These are phyloP conservation scores for Germaria angustata DNA, from an alignment of 2,888 invertebrate genomes.

Conservation along the genomic window DNA sequence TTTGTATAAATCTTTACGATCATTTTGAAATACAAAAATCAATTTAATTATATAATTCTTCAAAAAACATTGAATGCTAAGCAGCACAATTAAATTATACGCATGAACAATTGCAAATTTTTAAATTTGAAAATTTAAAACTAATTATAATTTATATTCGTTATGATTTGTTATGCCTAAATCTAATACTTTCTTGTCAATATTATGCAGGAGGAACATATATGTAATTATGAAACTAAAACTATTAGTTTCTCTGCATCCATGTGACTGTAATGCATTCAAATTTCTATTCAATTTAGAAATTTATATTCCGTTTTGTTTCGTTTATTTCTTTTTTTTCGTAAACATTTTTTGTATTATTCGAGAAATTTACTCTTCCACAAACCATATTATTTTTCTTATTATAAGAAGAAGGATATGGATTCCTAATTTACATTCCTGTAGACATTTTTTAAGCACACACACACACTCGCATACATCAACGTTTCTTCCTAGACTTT, in stretches of 20 bases:
- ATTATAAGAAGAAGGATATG: constrained; percentile 37
- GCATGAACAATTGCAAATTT: too few relatives aligned
- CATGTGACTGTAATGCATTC: not conserved
- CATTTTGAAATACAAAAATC: too few relatives aligned
- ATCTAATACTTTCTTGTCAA: not conserved
- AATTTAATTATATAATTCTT: too few relatives aligned
- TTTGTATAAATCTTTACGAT: too few relatives aligned
- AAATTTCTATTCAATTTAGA: constrained; percentile 1
- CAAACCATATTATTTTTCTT: constrained; percentile 21
- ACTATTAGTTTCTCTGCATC: not conserved
- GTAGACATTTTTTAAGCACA: constrained; percentile 30
- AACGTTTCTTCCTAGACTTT: not conserved
- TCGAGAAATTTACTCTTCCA: constrained; percentile 15
- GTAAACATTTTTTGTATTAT: constrained; percentile 23
- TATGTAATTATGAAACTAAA: not conserved
- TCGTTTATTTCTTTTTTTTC: not conserved
- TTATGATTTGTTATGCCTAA: too few relatives aligned
- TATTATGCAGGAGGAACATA: not conserved
- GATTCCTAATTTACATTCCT: constrained; percentile 55
- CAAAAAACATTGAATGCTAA: too few relatives aligned
- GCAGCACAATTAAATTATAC: too few relatives aligned
- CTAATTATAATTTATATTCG: too few relatives aligned
- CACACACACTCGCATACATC: not conserved
- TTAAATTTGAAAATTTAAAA: too few relatives aligned
- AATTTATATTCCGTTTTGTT: not conserved